phyloP scores from a whole-genome alignment of 2,797 vertebrate genomes.

The Emys orbicularis region DNA sequence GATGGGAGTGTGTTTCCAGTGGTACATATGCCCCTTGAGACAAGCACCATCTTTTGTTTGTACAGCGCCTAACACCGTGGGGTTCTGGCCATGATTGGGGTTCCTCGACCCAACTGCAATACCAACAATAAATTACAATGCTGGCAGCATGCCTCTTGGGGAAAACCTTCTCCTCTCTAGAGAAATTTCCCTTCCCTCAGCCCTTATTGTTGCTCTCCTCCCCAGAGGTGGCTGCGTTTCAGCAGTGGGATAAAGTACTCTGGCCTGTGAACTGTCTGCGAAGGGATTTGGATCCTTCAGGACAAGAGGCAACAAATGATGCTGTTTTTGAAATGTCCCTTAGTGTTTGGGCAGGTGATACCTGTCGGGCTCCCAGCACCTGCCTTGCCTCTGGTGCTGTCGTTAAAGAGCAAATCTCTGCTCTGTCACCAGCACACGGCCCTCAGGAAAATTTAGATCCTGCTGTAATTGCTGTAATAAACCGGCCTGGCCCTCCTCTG shows the following conservation, averaged over 20 bases:
- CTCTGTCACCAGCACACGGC: background rate
- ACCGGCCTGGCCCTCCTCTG: background rate
- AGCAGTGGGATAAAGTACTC: background rate
- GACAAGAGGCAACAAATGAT: background rate
- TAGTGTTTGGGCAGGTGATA: background rate
- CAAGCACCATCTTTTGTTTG: accelerated
- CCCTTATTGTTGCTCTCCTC: background rate
- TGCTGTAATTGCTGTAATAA: background rate
- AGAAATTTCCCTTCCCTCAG: background rate
- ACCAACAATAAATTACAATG: background rate
- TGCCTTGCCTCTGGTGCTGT: background rate
- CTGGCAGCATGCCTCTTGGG: background rate
- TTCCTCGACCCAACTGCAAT: background rate
- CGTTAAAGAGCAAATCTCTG: background rate
- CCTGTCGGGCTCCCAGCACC: background rate
- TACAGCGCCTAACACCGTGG: background rate
- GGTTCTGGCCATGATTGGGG: background rate
- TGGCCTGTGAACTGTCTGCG: background rate
- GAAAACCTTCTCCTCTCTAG: background rate
- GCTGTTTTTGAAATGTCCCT: background rate
- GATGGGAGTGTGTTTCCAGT: background rate
- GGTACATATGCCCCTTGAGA: background rate
- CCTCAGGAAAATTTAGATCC: background rate
- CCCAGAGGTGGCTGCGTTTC: background rate
- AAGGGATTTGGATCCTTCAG: background rate